These are phyloP conservation scores for Hypothenemus hampei DNA, from an alignment of 1,140 invertebrate species.

Conservation along the genomic window DNA sequence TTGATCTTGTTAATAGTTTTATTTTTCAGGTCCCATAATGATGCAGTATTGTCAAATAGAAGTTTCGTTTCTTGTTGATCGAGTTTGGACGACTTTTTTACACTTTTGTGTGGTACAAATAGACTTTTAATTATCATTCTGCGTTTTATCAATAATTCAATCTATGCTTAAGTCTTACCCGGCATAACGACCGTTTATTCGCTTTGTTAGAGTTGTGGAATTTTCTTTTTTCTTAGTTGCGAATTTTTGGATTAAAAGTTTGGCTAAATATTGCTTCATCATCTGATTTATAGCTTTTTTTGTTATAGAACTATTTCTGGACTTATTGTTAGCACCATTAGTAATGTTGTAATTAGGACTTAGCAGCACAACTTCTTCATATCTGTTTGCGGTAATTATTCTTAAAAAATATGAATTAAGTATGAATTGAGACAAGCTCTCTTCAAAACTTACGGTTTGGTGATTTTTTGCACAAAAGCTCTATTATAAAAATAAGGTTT, in stretches of 20 bases:
- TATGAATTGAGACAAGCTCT: no score
- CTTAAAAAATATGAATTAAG: no score
- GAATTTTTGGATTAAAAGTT: slow-evolving; percentile 31
- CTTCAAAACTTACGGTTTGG: no score
- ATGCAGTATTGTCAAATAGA: background rate
- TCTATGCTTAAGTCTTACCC: background rate
- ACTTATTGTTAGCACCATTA: no score
- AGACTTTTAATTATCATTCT: background rate
- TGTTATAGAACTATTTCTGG: no score
- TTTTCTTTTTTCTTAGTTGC: background rate
- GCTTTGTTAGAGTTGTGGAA: background rate
- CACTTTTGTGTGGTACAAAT: background rate
- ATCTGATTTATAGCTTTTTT: slow-evolving; percentile 29
- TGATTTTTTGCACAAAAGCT: no score
- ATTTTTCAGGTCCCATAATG: slow-evolving; percentile 33
- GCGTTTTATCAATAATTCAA: background rate
- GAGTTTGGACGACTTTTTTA: background rate
- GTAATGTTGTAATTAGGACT: background rate
- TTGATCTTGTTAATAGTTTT: slow-evolving; percentile 40
- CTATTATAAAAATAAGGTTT: no score
- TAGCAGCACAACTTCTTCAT: background rate
- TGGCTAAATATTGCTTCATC: slow-evolving; percentile 33
- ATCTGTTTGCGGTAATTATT: background rate
- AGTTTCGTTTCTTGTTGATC: background rate
- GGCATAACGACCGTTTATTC: background rate